Base-by-base conservation (phyloP, 2,113 vertebrate species). In the Eclectus roratus region DNA sequence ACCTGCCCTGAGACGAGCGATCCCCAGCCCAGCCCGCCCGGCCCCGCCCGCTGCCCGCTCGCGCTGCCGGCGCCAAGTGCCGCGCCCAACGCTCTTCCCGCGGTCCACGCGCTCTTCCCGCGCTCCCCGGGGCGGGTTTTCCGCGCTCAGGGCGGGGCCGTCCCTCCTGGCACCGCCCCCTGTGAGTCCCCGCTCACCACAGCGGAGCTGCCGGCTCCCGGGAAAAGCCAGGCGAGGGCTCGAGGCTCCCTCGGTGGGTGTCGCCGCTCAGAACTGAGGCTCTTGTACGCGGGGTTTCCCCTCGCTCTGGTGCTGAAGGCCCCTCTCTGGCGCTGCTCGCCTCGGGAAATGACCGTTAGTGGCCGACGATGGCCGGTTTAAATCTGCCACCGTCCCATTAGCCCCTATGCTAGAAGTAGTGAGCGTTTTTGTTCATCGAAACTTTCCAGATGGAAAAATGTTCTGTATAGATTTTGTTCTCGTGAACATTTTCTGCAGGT, bases 241-340 rank as follows among this genome's bases (percentile, higher is more conserved):
- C 2, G 29, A 1, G 53, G 11, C 5, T 33, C 3, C 17, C 3
- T 55, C 17, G 29, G 11, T 31, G 53, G 11, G 11, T 33, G 2
- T 12, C 7, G 29, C 11, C 17, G 17, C 7, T 33, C 53, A 13
- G 31, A 13, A 2, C 19, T 13, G 31, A 33, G 19, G 31, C 12
- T 20, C 11, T 7, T 19, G 31, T 11, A 20, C 11, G 31, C 31
- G 31, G 31, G 31, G 18, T 33, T 52, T 17, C 11, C 19, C 19
- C 19, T 56, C 8, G 31, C 19, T 33, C 19, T 19, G 31, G 31
- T 33, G 55, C 19, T 4, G 55, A 33, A 20, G 19, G 31, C 55
- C 13, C 2, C 31, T 56, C 19, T 33, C 8, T 56, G 55, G 55
- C 13, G 55, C 31, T 33, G 55, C 55, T 56, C 31, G 33, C 19